A percentile compares a stretch with the other conserved stretches of the same genome.
Conservation (phyloP, 1,140 invertebrate genomes). For the Hypothenemus hampei region DNA sequence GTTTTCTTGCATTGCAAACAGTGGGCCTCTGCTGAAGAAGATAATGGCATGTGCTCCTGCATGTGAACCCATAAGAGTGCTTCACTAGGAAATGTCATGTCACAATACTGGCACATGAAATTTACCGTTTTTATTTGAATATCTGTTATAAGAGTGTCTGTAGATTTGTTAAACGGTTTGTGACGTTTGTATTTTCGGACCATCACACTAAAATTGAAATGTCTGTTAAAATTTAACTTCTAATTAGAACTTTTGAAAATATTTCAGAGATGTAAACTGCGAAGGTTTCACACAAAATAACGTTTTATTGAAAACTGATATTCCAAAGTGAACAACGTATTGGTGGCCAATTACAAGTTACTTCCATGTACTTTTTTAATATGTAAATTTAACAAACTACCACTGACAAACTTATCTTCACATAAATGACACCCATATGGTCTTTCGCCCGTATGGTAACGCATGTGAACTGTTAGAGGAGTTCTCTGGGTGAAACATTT, state of each 20-base stretch:
- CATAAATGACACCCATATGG: slow-evolving; percentile 59
- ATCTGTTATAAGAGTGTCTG: background rate
- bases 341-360: background rate
- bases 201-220: background rate
- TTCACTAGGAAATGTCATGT: slow-evolving; percentile 7
- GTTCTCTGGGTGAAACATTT: slow-evolving; percentile 51
- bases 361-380: slow-evolving; percentile 30
- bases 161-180: background rate
- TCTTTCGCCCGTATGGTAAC: slow-evolving; percentile 56
- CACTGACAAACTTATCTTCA: slow-evolving; percentile 63
- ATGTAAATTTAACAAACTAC: slow-evolving; percentile 29
- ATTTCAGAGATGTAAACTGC: background rate
- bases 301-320: background rate
- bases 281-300: background rate
- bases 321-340: background rate
- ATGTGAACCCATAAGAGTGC: background rate
- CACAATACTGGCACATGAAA: slow-evolving; percentile 10
- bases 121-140: background rate
- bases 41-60: background rate
- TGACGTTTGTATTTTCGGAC: background rate
- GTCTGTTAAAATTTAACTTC: too few relatives aligned
- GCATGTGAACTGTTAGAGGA: slow-evolving; percentile 43
- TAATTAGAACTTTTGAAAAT: too few relatives aligned
- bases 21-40: too few relatives aligned
- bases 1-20: slow-evolving; percentile 1